Evolutionary conservation across 2,888 invertebrate genomes (phyloP), one percentile per base, ranked within the genome.

Genomic region (Aspidiotus rigidus): DNA sequence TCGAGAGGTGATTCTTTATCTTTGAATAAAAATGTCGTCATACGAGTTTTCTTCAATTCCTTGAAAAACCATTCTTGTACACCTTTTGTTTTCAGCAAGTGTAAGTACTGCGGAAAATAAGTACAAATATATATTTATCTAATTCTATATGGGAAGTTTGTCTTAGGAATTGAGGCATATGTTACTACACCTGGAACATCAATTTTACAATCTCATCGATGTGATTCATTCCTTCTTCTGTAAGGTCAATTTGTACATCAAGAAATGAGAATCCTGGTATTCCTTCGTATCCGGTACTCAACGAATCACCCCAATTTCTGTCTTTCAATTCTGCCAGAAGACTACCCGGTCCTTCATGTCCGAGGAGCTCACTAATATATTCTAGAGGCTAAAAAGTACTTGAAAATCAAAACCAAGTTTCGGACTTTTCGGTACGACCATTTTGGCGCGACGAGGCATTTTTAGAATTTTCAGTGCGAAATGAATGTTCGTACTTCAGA

Each of bases 331-430:
- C 89, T 0, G 96, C 90, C 71, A 97, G 81, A 71, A 99, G 81
- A 75, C 96, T 96, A 6, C 98, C 97, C 2, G 90, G 87, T 0
- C 97, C 96, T 79, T 99, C 98, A 77, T 98, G 98, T 0, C 97
- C 98, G 74, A 99, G 82, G 72, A 98, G 81, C 79, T 98, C 93
- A 6, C 92, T 89, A 72, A 96, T 79, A 77, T 96, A 97, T 77
- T 88, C 85, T 28, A 87, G 87, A 41, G 96, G 95, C 94, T 96
- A 76, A 0, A 79, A 78, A 69, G 73, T 74, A 28, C 10, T 13
- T 13, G 10, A 11, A 49, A n/a, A 49, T 71, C 71, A 74, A 59
- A 11, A 49, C 2, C n/a, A 49, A 3, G 49, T 49, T n/a, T 6
- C n/a, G 5, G 5, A 28, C 28, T 40, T 17, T 49, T 28, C 28